Conservation (phyloP, 2,113 vertebrate genomes). For the Alouatta palliata region DNA sequence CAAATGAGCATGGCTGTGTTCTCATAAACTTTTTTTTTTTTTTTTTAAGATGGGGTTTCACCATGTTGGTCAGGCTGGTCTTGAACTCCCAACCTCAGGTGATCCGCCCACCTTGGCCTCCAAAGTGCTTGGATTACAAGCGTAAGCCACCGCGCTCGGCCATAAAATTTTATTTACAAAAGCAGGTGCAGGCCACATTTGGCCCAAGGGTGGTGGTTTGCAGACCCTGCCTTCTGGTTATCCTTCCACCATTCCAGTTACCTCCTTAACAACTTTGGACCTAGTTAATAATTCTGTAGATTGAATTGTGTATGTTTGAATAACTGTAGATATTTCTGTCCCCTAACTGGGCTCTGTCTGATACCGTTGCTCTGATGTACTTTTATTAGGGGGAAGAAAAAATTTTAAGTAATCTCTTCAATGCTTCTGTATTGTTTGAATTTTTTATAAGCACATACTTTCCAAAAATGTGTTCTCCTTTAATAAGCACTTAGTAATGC, state of each 20-base stretch:
- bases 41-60: too few species aligned
- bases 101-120: too few species aligned
- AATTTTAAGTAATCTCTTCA: not conserved
- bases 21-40: slow-evolving; percentile 18
- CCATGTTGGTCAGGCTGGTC: too few species aligned
- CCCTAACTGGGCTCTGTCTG: not conserved
- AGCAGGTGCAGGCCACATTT: not conserved
- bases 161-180: slow-evolving; percentile 30
- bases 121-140: too few species aligned
- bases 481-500: slow-evolving; percentile 22
- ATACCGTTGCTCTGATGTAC: not conserved
- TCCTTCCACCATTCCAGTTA: not conserved
- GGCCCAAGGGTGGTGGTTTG: not conserved
- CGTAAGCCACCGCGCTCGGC: too few species aligned
- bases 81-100: too few species aligned
- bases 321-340: not conserved
- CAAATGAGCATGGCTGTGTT: not conserved
- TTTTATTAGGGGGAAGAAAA: not conserved
- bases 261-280: not conserved
- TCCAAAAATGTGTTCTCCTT: slow-evolving; percentile 26
- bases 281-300: not conserved
- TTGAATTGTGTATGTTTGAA: not conserved
- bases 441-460: slow-evolving; percentile 19
- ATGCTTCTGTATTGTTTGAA: not conserved
- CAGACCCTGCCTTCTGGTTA: not conserved